phyloP scores from a whole-genome alignment of 2,113 vertebrate species.

The Apeltes quadracus region DNA sequence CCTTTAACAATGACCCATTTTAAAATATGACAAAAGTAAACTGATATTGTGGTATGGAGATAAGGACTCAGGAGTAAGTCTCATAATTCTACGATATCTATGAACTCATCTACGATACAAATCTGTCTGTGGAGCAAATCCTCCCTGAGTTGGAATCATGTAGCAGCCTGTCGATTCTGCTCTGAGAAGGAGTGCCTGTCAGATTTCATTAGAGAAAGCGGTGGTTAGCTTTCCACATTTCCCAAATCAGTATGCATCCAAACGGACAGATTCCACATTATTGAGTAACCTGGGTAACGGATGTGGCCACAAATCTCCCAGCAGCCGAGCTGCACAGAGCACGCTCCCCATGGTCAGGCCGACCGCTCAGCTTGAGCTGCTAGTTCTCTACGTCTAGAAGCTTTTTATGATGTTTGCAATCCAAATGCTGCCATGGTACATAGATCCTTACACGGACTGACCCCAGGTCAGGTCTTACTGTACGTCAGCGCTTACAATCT shows the following conservation, averaged over 20 bases:
- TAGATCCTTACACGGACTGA: constrained; percentile 21
- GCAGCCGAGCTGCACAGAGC: background rate
- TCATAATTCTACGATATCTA: background rate
- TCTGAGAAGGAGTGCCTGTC: background rate
- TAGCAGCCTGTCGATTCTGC: constrained; percentile 7
- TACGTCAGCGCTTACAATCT: background rate
- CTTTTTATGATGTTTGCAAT: constrained; percentile 18
- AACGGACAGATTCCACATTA: background rate
- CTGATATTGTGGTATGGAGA: background rate
- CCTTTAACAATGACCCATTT: background rate
- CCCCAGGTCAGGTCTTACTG: constrained; percentile 13
- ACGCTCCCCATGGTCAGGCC: constrained; percentile 15
- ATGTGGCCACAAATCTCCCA: constrained; percentile 13
- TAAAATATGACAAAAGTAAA: constrained; percentile 2
- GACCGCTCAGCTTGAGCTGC: constrained; percentile 5
- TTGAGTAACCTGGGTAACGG: constrained; percentile 12
- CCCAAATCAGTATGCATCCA: background rate
- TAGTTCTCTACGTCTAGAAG: constrained; percentile 13
- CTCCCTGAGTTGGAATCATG: constrained; percentile 12
- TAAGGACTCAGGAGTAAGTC: background rate
- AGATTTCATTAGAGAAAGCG: constrained; percentile 6
- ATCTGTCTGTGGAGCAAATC: background rate
- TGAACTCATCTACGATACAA: background rate
- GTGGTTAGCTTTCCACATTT: background rate
- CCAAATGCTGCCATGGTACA: constrained; percentile 16